Percentiles rank a stretch among this genome's conserved stretches.
These are phyloP conservation scores for Drosophila prosaltans DNA, from an alignment of 1,140 invertebrate genomes.

Conservation along the genomic window DNA sequence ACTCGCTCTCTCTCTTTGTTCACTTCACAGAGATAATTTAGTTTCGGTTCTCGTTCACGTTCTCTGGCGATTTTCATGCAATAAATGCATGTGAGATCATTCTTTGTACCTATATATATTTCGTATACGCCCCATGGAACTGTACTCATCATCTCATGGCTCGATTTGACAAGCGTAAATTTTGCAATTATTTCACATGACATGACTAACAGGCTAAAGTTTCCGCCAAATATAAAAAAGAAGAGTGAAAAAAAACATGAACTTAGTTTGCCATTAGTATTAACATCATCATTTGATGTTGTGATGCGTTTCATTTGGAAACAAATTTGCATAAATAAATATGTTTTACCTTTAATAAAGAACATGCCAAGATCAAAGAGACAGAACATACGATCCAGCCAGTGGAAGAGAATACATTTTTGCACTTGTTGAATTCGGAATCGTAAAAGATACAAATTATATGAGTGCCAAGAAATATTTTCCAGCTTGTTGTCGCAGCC, in stretches of 20 bases:
- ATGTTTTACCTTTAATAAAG: conserved; percentile 40
- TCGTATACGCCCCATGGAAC: conserved; percentile 71
- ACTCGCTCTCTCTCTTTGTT: conserved; percentile 1
- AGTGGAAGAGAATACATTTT: conserved; percentile 34
- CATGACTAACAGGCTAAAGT: conserved; percentile 56
- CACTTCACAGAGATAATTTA: conserved; percentile 22
- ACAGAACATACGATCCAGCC: neutral
- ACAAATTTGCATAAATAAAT: conserved; percentile 75
- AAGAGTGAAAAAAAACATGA: neutral
- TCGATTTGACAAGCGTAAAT: conserved; percentile 64
- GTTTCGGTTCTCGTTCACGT: conserved; percentile 42
- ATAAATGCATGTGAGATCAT: conserved; percentile 77
- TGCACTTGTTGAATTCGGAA: conserved; percentile 51
- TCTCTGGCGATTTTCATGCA: conserved; percentile 67
- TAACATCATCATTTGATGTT: conserved; percentile 41
- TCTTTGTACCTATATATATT: conserved; percentile 58
- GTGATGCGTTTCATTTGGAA: conserved; percentile 52
- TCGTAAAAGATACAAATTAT: conserved; percentile 31
- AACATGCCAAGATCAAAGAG: conserved; percentile 3
- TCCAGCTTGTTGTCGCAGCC: conserved; percentile 52
- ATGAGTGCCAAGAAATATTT: conserved; percentile 58
- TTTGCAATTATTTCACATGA: conserved; percentile 77
- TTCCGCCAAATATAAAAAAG: conserved; percentile 26
- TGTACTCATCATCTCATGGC: conserved; percentile 51
- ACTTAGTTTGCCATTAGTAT: conserved; percentile 38